Base-by-base conservation (phyloP, 2,113 vertebrate genomes). In the Anolis sagrei region DNA sequence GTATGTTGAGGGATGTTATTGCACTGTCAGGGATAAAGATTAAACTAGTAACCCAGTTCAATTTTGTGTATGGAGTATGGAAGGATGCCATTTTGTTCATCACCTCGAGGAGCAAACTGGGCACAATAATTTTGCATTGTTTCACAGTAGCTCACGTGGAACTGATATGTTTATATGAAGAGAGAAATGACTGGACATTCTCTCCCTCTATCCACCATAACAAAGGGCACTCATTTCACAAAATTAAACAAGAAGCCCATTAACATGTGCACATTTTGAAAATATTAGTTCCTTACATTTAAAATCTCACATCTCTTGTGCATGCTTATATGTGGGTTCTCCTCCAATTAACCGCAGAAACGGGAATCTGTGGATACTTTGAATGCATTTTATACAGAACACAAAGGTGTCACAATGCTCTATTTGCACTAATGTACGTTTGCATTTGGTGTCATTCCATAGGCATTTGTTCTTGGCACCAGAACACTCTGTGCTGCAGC, bases 361-460 rank as follows among this genome's bases (percentile, higher is more conserved):
- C 19, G 6, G 76, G 51, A 19, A 25, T 27, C 19, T 23, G 19
- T 27, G 25, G 23, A 29, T 51, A 29, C 70, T 70, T 54, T 25
- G 44, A 21, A 82, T 72, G 5, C 48, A 72, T 36, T 82, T 72
- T 27, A 34, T 49, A 72, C 14, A 21, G n/a, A 9, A 5, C 34
- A 16, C 61, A 81, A 11, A 25, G 48, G 66, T 70, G 19, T 11
- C 44, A 36, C 36, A 39, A 82, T 14, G 14, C 32, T 27, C 3
- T 4, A 39, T 73, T 49, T 64, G 34, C 10, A 3, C 39, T 74
- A 48, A 32, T 18, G 54, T 32, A 76, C 29, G 21, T 54, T n/a
- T 58, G 76, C 49, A 73, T 82, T 51, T 58, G 54, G n/a, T 72
- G 68, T 21, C 66, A 54, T 81, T 70, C 51, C 66, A 81, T 11